Base-by-base conservation (phyloP, 1,140 invertebrate genomes). In the Drosophila lacertosa region DNA sequence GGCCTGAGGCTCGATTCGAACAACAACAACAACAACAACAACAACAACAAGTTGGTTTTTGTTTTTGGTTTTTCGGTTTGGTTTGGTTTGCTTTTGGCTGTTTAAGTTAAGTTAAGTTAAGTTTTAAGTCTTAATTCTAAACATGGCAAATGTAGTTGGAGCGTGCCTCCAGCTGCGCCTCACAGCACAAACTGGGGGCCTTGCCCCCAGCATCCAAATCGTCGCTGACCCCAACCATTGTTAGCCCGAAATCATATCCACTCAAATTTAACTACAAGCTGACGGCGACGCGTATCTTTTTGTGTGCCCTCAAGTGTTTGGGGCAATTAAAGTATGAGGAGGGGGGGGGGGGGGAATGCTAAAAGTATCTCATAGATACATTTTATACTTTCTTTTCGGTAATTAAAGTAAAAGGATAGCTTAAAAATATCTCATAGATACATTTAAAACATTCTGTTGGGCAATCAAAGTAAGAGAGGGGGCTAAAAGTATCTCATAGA, bases 121-220 rank as follows among this genome's bases (percentile, higher is more conserved):
- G n/a, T n/a, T n/a, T 88, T 70, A 88, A 70, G 77, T 88, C 82
- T 86, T 77, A 84, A 86, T 86, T 84, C 81, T 88, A 81, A 88
- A 86, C 82, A 86, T 81, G 81, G 81, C 71, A 84, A 83, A 83
- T 83, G 80, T 80, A 75, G 64, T 81, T 86, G 73, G 59, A 88
- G 83, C 83, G 82, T 88, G 82, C 83, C 75, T 73, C 58, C 62
- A n/a, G 53, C 65, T 80, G 53, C 53, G 78, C 77, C 74, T 24
- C 58, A 55, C 20, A 69, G 58, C 48, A 79, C 60, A 65, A 62
- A 86, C 80, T 59, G 75, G 75, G 71, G 71, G 66, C 79, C 79
- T 78, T 75, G 71, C 63, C 74, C 74, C 79, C 74, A 62, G 67
- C 51, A 65, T 48, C 44, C 44, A 45, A 65, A 50, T 65, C 62